Evolutionary conservation across 2,888 invertebrate genomes (phyloP).

Genomic region (Thalpophila matura): DNA sequence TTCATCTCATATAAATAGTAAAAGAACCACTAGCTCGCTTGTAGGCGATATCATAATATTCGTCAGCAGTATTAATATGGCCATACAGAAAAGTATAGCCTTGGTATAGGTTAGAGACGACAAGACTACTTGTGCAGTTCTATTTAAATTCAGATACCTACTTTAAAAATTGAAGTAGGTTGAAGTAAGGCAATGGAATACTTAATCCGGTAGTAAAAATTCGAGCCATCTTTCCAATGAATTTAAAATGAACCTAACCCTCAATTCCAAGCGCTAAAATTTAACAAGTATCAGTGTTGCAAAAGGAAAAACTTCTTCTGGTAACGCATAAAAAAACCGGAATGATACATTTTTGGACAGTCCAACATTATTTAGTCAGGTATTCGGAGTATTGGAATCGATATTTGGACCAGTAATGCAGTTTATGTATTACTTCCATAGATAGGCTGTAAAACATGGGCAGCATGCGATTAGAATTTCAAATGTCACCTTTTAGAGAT

Average conservation of each 20-base stretch:
- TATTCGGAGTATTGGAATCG: slow-evolving; percentile 29
- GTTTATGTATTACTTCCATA: slow-evolving; percentile 46
- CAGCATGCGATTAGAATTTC: slow-evolving; percentile 47
- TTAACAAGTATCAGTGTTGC: neutral
- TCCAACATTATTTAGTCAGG: slow-evolving; percentile 28
- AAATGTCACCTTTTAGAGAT: slow-evolving; percentile 56
- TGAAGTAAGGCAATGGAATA: too few relatives aligned
- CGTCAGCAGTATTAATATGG: too few relatives aligned
- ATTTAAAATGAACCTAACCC: slow-evolving; percentile 17
- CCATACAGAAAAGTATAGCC: too few relatives aligned
- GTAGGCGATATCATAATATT: too few relatives aligned
- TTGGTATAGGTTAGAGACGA: too few relatives aligned
- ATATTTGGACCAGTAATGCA: slow-evolving; percentile 45
- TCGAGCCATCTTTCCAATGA: slow-evolving; percentile 13
- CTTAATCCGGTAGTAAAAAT: neutral
- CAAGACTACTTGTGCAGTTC: neutral
- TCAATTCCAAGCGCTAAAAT: slow-evolving; percentile 19
- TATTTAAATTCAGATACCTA: too few relatives aligned
- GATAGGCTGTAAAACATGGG: slow-evolving; percentile 32
- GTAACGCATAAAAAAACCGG: slow-evolving; percentile 14
- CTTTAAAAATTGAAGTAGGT: too few relatives aligned
- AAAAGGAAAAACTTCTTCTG: slow-evolving; percentile 27
- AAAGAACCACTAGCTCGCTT: too few relatives aligned
- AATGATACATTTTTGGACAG: slow-evolving; percentile 27
- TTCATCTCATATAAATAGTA: too few relatives aligned